Conservation (phyloP, 2,888 invertebrate species). For the Liodrosophila aerea region DNA sequence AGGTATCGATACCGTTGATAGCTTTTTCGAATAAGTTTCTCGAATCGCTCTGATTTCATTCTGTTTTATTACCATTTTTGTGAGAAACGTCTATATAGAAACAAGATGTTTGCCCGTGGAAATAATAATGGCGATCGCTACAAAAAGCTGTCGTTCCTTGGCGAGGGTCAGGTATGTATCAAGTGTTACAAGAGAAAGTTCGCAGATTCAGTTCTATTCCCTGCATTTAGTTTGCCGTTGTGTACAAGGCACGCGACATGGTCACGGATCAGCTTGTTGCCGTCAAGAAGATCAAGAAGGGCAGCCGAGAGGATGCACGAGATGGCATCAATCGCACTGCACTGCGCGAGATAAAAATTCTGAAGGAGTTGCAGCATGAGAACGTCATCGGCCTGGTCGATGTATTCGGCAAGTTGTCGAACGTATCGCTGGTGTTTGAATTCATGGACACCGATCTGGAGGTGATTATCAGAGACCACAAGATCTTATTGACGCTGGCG, state of each 20-base stretch:
- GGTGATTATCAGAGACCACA: conserved; percentile 94
- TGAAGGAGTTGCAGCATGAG: conserved; percentile 96
- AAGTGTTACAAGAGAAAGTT: too few species aligned
- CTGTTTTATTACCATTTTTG: too few species aligned
- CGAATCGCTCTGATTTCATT: too few species aligned
- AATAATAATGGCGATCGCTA: conserved; percentile 85
- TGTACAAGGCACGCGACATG: conserved; percentile 97
- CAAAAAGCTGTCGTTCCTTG: conserved; percentile 98
- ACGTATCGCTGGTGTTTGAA: conserved; percentile 98
- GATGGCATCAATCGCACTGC: conserved; percentile 99
- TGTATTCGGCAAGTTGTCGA: conserved; percentile 99
- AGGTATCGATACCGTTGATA: too few species aligned
- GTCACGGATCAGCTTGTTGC: conserved; percentile 95
- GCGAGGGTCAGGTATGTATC: conserved; percentile 97
- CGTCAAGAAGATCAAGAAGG: conserved; percentile 99
- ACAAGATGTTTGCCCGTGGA: conserved; percentile 48
- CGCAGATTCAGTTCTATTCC: not conserved
- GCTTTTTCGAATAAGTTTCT: too few species aligned
- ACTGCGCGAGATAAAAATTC: conserved; percentile 97
- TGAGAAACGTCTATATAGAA: too few species aligned
- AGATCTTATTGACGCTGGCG: conserved; percentile 92
- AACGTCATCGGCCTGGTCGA: conserved; percentile 97
- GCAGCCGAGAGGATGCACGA: conserved; percentile 94
- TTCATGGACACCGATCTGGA: conserved; percentile 99
- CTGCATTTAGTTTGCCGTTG: conserved; percentile 96